Conservation (phyloP, 2,888 invertebrate species). For the Drosophila engyochracea region DNA sequence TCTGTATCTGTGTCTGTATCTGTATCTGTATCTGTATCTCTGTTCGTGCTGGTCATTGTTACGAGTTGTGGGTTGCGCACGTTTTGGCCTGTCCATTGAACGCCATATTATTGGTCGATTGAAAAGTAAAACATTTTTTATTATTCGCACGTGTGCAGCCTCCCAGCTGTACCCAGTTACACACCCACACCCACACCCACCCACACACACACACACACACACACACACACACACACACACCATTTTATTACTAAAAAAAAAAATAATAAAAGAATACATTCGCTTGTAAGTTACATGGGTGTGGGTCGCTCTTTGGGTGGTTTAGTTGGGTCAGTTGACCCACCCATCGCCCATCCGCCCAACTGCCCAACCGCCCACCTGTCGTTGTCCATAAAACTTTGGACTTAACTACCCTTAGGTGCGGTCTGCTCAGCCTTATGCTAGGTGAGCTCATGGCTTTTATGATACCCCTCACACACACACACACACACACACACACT, state of each 20-base stretch:
- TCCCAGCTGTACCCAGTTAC: conserved; percentile 38
- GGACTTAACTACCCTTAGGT: conserved; percentile 75
- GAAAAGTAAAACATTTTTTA: conserved; percentile 82
- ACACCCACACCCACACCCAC: neutral
- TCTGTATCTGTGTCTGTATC: conserved; percentile 8
- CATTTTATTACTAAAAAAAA: conserved; percentile 63
- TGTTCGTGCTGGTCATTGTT: conserved; percentile 53
- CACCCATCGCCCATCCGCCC: conserved; percentile 23
- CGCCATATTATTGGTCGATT: conserved; percentile 82
- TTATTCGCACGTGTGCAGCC: conserved; percentile 77
- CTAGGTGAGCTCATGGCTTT: conserved; percentile 78
- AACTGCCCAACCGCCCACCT: conserved; percentile 56
- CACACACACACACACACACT: neutral
- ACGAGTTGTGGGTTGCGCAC: conserved; percentile 58
- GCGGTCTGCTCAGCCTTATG: conserved; percentile 43
- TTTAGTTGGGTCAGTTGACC: conserved; percentile 51
- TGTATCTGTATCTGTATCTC: conserved; percentile 5
- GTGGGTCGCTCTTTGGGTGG: conserved; percentile 21
- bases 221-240: conserved; percentile 17
- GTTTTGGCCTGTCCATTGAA: conserved; percentile 80
- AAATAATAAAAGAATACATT: conserved; percentile 23
- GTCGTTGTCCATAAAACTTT: conserved; percentile 77
- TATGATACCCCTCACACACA: conserved; percentile 61
- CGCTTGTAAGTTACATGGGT: conserved; percentile 23
- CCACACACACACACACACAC: conserved; percentile 2